Percentiles rank a stretch among this genome's conserved stretches.
Evolutionary conservation across 2,888 invertebrate genomes (phyloP).

Genomic region (Antheraea yamamai): DNA sequence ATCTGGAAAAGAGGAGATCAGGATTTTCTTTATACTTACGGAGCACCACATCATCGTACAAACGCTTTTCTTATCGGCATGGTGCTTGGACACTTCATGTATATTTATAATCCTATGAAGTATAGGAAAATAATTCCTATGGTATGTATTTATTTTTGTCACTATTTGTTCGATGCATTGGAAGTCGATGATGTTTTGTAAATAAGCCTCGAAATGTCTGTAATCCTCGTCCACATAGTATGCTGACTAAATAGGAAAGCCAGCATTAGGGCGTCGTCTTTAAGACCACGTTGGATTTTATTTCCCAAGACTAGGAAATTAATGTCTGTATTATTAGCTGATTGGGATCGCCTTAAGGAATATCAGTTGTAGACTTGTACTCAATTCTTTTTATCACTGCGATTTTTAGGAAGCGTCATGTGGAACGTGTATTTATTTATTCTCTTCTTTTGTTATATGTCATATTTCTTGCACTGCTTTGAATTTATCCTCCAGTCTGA

Average conservation of each 20-base stretch:
- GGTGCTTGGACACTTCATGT: constrained; percentile 36
- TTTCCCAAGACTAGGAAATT: background rate
- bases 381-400: too few species aligned
- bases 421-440: too few species aligned
- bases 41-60: constrained; percentile 23
- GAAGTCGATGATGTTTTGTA: too few species aligned
- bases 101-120: constrained; percentile 32
- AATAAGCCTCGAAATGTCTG: constrained; percentile 22
- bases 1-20: too few species aligned
- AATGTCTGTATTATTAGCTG: background rate
- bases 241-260: constrained; percentile 17
- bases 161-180: too few species aligned
- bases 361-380: too few species aligned
- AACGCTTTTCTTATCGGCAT: constrained; percentile 40
- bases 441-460: too few species aligned
- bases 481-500: too few species aligned
- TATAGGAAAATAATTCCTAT: constrained; percentile 28
- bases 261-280: constrained; percentile 27
- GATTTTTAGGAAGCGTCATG: too few species aligned
- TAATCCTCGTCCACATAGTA: constrained; percentile 23
- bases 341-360: too few species aligned
- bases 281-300: constrained; percentile 17
- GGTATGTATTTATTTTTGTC: constrained; percentile 22
- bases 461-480: too few species aligned
- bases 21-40: constrained; percentile 17